phyloP scores from a whole-genome alignment of 2,888 invertebrate species.

The Synergus itoensis region DNA sequence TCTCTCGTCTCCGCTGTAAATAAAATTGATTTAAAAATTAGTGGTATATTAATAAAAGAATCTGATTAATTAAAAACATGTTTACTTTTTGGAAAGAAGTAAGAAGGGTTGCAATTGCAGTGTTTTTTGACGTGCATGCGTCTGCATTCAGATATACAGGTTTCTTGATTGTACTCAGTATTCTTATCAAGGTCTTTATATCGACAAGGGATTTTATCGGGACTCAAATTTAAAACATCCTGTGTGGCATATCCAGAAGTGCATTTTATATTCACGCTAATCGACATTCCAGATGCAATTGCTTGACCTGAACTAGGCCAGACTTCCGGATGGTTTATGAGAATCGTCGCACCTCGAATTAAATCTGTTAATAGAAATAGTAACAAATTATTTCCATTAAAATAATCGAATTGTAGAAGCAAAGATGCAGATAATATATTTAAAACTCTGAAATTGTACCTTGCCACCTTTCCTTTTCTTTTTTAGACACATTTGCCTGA shows the following conservation, averaged over 20 bases:
- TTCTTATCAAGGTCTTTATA: conserved; percentile 42
- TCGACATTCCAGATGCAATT: neutral
- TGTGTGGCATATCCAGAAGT: conserved; percentile 57
- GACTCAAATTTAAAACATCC: conserved; percentile 50
- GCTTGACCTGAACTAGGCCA: neutral
- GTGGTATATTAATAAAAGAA: neutral
- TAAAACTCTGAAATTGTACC: neutral
- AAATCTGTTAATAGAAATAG: neutral
- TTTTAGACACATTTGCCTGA: neutral
- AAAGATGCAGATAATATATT: neutral
- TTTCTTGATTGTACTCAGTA: conserved; percentile 58
- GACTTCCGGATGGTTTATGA: neutral
- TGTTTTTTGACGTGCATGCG: conserved; percentile 57
- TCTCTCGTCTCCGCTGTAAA: neutral
- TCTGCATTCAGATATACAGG: conserved; percentile 64
- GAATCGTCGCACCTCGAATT: neutral
- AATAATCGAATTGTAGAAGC: neutral
- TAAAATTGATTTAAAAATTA: conserved; percentile 49
- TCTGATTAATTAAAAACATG: neutral
- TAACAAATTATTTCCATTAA: neutral
- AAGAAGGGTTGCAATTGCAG: conserved; percentile 67
- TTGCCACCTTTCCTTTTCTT: neutral
- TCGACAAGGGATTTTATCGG: conserved; percentile 60
- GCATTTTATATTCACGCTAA: conserved; percentile 61
- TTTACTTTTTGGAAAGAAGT: conserved; percentile 48